Evolutionary conservation across 2,797 vertebrate genomes (phyloP).

Genomic region (Babyrousa celebensis): DNA sequence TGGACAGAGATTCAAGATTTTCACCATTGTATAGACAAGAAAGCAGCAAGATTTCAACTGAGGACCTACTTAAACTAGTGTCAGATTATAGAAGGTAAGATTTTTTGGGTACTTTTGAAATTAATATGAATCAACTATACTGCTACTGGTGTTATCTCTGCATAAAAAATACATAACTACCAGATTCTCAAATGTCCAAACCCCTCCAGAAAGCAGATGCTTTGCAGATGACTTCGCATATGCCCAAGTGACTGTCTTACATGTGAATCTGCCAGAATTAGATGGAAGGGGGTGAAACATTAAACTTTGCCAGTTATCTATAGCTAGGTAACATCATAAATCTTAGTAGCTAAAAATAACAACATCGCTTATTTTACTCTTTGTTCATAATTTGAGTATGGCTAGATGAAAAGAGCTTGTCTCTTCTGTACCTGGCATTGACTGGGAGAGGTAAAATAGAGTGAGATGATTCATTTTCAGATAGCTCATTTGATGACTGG

Average conservation of each 20-base stretch:
- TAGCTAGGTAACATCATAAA: neutral
- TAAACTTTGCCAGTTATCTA: neutral
- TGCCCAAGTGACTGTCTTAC: slow-evolving; percentile 64
- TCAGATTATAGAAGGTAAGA: slow-evolving; percentile 96
- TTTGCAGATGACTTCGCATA: slow-evolving; percentile 78
- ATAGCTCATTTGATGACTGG: no score
- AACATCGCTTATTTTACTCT: neutral
- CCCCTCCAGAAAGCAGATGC: neutral
- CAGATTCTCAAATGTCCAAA: neutral
- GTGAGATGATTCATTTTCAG: neutral
- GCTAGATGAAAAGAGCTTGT: neutral
- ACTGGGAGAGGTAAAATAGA: neutral
- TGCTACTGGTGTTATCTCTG: neutral
- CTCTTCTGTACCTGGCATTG: neutral
- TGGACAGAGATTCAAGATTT: slow-evolving; percentile 98
- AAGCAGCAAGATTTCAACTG: slow-evolving; percentile 97
- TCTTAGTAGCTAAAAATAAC: neutral
- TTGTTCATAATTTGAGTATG: neutral
- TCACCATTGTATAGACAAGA: slow-evolving; percentile 99
- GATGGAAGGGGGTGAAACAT: neutral
- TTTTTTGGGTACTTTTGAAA: slow-evolving; percentile 13
- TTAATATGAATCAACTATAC: neutral
- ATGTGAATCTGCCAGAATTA: slow-evolving; percentile 75
- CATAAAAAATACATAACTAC: neutral
- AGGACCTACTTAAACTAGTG: slow-evolving; percentile 97